These are phyloP conservation scores for Marmota monax DNA, from an alignment of 2,113 vertebrate species.

Conservation along the genomic window DNA sequence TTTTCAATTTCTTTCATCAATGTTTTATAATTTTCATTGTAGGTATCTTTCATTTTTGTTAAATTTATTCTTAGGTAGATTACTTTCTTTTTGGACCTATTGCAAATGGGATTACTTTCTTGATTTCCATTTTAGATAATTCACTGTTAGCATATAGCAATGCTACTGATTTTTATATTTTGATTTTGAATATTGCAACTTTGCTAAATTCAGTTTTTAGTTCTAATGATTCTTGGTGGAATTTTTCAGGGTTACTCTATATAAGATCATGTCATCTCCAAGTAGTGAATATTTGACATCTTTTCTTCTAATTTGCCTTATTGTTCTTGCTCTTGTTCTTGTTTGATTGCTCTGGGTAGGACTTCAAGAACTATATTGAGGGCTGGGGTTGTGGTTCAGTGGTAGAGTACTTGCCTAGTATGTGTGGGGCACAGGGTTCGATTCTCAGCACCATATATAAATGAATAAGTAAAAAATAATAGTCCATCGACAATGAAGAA, in stretches of 20 bases:
- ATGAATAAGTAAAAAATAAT: no score
- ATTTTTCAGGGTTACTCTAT: not conserved
- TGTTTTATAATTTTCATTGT: not conserved
- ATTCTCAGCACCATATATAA: no score
- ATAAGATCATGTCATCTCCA: not conserved
- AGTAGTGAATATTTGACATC: not conserved
- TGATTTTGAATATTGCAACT: not conserved
- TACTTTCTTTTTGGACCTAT: not conserved
- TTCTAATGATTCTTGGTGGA: not conserved
- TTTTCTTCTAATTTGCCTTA: not conserved
- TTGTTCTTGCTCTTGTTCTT: no score
- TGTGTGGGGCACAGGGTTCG: no score
- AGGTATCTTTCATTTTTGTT: not conserved
- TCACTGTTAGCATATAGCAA: not conserved
- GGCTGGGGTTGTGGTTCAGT: no score
- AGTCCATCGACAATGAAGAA: no score
- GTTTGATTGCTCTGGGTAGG: not conserved
- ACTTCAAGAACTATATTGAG: not conserved
- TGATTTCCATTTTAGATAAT: not conserved
- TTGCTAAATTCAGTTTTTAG: not conserved
- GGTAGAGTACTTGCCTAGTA: no score
- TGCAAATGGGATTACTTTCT: not conserved
- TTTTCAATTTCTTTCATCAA: not conserved
- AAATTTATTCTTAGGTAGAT: not conserved
- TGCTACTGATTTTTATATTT: not conserved